Percentiles rank a stretch among this genome's conserved stretches.
These are phyloP conservation scores for Calycopis cecrops DNA, from an alignment of 1,140 invertebrate genomes.

Conservation along the genomic window DNA sequence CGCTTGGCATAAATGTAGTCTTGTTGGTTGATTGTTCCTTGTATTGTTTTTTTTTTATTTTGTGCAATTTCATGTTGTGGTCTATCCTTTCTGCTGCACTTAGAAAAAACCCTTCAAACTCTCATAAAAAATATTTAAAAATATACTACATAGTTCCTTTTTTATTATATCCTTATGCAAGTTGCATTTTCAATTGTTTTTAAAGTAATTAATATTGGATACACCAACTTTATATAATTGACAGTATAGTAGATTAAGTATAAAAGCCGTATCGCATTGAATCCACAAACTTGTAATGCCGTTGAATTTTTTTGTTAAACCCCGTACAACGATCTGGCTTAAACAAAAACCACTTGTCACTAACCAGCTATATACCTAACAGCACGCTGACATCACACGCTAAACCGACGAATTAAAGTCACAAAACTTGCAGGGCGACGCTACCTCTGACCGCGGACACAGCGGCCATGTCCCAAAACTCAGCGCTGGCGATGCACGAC, in stretches of 20 bases:
- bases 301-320: background rate
- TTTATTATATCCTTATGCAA: background rate
- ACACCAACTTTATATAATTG: background rate
- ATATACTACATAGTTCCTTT: too few relatives aligned
- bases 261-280: slow-evolving; percentile 16
- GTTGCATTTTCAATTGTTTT: too few relatives aligned
- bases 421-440: slow-evolving; percentile 78
- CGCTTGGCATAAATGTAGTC: slow-evolving; percentile 20
- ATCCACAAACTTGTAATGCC: slow-evolving; percentile 24
- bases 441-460: slow-evolving; percentile 82
- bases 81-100: too few relatives aligned
- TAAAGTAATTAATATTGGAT: background rate
- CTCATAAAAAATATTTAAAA: too few relatives aligned
- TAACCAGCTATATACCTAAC: too few relatives aligned
- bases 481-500: slow-evolving; percentile 67
- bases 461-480: slow-evolving; percentile 71
- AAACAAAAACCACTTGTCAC: too few relatives aligned
- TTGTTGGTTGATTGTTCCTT: slow-evolving; percentile 18
- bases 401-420: too few relatives aligned
- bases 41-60: background rate
- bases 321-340: too few relatives aligned
- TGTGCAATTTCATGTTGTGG: too few relatives aligned
- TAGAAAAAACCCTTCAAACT: too few relatives aligned
- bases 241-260: background rate
- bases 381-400: too few relatives aligned